Conservation (phyloP, 2,888 invertebrate species). For the Piscicola geometra region DNA sequence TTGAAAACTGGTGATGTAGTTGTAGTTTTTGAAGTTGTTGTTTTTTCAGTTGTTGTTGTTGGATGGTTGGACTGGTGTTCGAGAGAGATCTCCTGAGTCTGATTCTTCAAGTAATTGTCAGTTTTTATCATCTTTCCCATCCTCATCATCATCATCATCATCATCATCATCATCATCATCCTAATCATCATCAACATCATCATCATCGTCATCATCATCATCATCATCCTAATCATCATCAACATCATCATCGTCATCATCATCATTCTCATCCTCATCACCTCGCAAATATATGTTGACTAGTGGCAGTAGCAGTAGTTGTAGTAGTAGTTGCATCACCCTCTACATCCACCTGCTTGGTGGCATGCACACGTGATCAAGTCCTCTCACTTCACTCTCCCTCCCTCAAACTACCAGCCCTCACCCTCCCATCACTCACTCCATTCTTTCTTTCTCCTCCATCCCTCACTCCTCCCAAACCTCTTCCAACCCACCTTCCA, state of each 20-base stretch:
- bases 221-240: too few relatives aligned
- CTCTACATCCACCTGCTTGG: neutral
- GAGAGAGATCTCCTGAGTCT: neutral
- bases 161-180: neutral
- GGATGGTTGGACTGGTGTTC: too few relatives aligned
- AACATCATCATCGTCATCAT: too few relatives aligned
- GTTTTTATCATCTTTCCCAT: neutral
- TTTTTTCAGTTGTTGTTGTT: slow-evolving; percentile 24
- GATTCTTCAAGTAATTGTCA: neutral
- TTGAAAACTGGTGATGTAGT: neutral
- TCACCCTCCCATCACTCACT: neutral
- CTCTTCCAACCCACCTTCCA: neutral
- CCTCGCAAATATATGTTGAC: neutral
- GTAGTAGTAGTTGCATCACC: neutral
- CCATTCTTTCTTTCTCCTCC: neutral
- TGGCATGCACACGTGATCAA: neutral
- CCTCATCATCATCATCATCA: neutral
- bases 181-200: neutral
- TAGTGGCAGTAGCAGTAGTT: neutral
- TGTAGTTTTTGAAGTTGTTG: slow-evolving; percentile 13
- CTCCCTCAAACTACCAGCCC: neutral
- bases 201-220: too few relatives aligned
- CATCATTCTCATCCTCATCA: neutral
- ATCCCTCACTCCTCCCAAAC: neutral
- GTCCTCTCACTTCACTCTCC: neutral